phyloP scores from a whole-genome alignment of 2,888 invertebrate genomes.

The Slavum lentiscoides region DNA sequence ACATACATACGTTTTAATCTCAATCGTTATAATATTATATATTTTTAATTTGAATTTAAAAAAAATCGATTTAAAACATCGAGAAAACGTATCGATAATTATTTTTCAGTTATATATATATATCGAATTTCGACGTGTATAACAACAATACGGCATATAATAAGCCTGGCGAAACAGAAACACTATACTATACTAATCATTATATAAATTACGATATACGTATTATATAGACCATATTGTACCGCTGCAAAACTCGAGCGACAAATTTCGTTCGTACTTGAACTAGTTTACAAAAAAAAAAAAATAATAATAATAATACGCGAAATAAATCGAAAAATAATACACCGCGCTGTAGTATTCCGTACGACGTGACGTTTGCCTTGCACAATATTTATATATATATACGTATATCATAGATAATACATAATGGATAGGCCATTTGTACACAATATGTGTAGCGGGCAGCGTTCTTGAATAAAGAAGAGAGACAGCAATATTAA shows the following conservation, averaged over 20 bases:
- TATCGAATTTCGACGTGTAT: conserved; percentile 2
- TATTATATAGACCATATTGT: neutral
- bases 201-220: no score
- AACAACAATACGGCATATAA: conserved; percentile 1
- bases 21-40: neutral
- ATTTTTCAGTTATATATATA: neutral
- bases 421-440: no score
- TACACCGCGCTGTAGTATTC: neutral
- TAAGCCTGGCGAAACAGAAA: neutral
- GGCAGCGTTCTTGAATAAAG: no score
- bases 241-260: neutral
- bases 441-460: no score
- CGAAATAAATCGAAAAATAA: conserved; percentile 9
- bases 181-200: neutral
- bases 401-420: no score
- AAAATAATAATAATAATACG: neutral
- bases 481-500: no score
- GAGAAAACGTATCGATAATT: neutral
- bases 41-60: no score
- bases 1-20: conserved; percentile 10
- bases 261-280: conserved; percentile 20
- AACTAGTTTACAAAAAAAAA: conserved; percentile 8
- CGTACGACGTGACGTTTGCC: no score
- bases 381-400: no score
- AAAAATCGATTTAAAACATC: conserved; percentile 12